Evolutionary conservation across 2,113 vertebrate species (phyloP).

Genomic region (Silurus glanis): DNA sequence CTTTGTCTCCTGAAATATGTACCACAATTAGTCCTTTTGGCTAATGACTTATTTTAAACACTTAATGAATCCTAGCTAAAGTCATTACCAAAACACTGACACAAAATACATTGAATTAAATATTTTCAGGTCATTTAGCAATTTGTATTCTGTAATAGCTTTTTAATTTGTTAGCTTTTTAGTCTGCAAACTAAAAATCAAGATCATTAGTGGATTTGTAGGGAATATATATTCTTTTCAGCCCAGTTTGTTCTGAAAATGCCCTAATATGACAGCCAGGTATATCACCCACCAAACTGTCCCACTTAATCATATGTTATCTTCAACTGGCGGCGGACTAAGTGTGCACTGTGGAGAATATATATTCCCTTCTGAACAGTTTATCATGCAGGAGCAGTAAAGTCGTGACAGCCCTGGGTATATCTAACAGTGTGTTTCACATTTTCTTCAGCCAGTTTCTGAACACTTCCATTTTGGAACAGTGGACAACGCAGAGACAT

Average conservation of each 20-base stretch:
- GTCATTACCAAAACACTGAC: slow-evolving; percentile 13
- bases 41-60: slow-evolving; percentile 11
- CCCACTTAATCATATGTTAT: slow-evolving; percentile 28
- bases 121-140: background rate
- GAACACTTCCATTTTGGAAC: slow-evolving; percentile 13
- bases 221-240: background rate
- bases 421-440: slow-evolving; percentile 20
- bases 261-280: background rate
- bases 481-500: background rate
- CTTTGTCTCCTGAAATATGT: background rate
- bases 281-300: background rate
- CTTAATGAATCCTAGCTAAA: background rate
- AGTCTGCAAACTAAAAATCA: background rate
- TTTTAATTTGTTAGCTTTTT: background rate
- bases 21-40: background rate
- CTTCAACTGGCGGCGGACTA: background rate
- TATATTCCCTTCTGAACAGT: slow-evolving; percentile 20
- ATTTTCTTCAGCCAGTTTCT: slow-evolving; percentile 18
- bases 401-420: slow-evolving; percentile 5
- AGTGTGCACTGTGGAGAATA: background rate
- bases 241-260: background rate
- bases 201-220: background rate
- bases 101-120: background rate
- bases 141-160: background rate
- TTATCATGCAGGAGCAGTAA: slow-evolving; percentile 30